phyloP scores from a whole-genome alignment of 2,113 vertebrate species.

The Entelurus aequoreus region DNA sequence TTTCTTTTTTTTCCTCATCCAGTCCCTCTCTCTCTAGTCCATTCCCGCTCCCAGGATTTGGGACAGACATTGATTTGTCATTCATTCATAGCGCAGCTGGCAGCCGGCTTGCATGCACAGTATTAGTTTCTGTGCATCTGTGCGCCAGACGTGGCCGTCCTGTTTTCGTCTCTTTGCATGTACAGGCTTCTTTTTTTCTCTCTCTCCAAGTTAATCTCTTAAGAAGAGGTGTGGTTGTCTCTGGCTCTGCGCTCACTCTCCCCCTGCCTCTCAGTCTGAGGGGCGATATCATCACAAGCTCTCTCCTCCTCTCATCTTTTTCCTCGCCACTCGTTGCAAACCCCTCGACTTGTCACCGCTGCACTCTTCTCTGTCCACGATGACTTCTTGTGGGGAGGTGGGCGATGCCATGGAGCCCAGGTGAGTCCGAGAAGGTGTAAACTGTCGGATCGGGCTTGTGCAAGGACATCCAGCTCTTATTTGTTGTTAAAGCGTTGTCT shows the following conservation, averaged over 20 bases:
- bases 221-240: constrained; percentile 69
- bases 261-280: constrained; percentile 38
- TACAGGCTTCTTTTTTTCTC: constrained; percentile 26
- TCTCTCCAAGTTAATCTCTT: constrained; percentile 66
- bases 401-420: constrained; percentile 69
- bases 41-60: constrained; percentile 43
- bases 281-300: constrained; percentile 48
- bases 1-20: constrained; percentile 35
- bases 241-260: constrained; percentile 36
- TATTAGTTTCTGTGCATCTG: constrained; percentile 28
- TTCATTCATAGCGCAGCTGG: constrained; percentile 56
- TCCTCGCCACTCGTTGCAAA: constrained; percentile 30
- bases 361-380: constrained; percentile 38
- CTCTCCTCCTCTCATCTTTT: constrained; percentile 43
- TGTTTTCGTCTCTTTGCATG: constrained; percentile 11
- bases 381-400: constrained; percentile 66
- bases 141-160: constrained; percentile 25
- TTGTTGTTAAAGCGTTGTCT: constrained; percentile 33
- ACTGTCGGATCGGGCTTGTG: constrained; percentile 1
- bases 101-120: constrained; percentile 6
- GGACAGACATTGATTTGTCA: constrained; percentile 55
- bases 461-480: not conserved
- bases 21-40: constrained; percentile 48
- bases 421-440: constrained; percentile 50
- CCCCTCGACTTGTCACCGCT: constrained; percentile 32